A percentile compares a stretch with the other conserved stretches of the same genome.
phyloP scores from a whole-genome alignment of 2,888 invertebrate species.

The Tipula lateralis region DNA sequence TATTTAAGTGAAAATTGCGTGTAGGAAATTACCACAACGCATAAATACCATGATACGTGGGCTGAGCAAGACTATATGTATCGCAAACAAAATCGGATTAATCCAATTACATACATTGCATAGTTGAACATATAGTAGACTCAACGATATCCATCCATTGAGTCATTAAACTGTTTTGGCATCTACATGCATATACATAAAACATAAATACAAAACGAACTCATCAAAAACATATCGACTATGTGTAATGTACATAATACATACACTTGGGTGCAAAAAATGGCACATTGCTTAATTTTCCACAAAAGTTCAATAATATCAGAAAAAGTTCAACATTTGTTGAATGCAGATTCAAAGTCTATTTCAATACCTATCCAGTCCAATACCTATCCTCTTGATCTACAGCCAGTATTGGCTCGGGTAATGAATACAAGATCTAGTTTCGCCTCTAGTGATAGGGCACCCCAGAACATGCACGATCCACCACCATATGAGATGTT shows the following conservation, averaged over 20 bases:
- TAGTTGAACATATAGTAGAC: neutral
- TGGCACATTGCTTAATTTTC: too few relatives aligned
- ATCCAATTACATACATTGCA: neutral
- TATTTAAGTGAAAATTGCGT: neutral
- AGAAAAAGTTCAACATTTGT: too few relatives aligned
- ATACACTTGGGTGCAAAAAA: too few relatives aligned
- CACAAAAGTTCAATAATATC: too few relatives aligned
- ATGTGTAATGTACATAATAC: neutral
- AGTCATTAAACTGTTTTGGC: neutral
- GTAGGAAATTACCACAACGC: neutral
- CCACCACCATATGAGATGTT: too few relatives aligned
- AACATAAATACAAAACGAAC: neutral
- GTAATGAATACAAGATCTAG: too few relatives aligned
- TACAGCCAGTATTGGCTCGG: too few relatives aligned
- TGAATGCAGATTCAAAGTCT: too few relatives aligned
- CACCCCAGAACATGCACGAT: too few relatives aligned
- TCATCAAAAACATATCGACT: constrained; percentile 15
- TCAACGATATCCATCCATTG: neutral
- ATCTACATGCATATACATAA: neutral
- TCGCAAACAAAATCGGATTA: neutral
- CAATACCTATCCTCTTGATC: too few relatives aligned
- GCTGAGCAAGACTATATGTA: neutral
- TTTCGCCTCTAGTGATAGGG: too few relatives aligned
- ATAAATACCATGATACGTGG: neutral
- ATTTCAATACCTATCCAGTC: too few relatives aligned